Conservation (phyloP, 2,888 invertebrate genomes). For the Parnassius orleans region DNA sequence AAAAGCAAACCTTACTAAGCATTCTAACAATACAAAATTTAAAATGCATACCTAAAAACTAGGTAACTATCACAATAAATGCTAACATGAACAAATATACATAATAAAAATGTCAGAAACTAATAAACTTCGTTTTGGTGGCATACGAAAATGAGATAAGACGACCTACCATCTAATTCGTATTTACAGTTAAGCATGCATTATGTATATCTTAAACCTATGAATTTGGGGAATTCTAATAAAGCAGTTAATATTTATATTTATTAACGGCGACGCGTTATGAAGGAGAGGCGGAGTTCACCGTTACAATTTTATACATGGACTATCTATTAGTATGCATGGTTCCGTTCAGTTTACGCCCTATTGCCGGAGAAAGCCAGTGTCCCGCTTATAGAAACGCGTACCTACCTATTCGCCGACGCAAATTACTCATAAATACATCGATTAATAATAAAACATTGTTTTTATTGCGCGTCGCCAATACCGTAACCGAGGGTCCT, state of each 20-base stretch:
- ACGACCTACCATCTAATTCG: constrained; percentile 43
- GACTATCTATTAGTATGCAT: constrained; percentile 69
- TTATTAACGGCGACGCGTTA: constrained; percentile 59
- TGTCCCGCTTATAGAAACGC: constrained; percentile 60
- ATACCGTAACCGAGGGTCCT: constrained; percentile 53
- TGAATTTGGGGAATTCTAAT: constrained; percentile 59
- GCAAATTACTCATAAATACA: constrained; percentile 64
- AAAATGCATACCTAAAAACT: constrained; percentile 28
- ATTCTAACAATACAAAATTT: constrained; percentile 54
- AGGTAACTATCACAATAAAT: constrained; percentile 10
- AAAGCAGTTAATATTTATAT: constrained; percentile 70
- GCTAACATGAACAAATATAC: constrained; percentile 28
- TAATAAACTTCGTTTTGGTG: constrained; percentile 44
- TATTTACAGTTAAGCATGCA: constrained; percentile 59
- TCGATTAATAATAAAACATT: constrained; percentile 54
- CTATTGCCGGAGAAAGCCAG: constrained; percentile 67
- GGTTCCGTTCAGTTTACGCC: constrained; percentile 63
- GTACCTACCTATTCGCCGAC: constrained; percentile 53
- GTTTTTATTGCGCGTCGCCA: constrained; percentile 51
- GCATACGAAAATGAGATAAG: constrained; percentile 40
- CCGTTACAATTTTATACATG: constrained; percentile 74
- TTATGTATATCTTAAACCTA: constrained; percentile 59
- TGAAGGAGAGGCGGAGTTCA: constrained; percentile 57
- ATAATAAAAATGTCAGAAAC: constrained; percentile 41
- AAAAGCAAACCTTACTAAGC: constrained; percentile 71